phyloP scores from a whole-genome alignment of 2,888 invertebrate species.

The Drosophila meridionalis region DNA sequence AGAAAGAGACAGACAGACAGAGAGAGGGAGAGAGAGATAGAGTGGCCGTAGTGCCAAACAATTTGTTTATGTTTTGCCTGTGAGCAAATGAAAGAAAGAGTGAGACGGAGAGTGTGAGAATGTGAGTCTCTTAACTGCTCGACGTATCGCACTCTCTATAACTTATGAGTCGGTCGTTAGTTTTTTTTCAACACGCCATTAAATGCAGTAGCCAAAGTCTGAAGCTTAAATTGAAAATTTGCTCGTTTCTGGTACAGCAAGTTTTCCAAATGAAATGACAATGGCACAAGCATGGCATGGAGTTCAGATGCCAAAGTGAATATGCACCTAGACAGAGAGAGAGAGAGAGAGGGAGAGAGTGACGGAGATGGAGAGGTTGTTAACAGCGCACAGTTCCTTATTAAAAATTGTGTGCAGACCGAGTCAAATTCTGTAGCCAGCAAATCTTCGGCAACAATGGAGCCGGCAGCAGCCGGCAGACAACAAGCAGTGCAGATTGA shows the following conservation, averaged over 20 bases:
- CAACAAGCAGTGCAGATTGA: conserved; percentile 64
- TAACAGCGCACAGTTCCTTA: conserved; percentile 43
- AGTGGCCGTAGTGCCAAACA: conserved; percentile 60
- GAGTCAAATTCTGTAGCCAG: conserved; percentile 68
- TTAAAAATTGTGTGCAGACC: conserved; percentile 65
- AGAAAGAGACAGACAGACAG: background rate
- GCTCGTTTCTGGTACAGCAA: conserved; percentile 69
- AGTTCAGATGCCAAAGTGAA: conserved; percentile 35
- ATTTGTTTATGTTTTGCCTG: conserved; percentile 71
- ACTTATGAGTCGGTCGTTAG: conserved; percentile 60
- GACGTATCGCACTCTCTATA: conserved; percentile 34
- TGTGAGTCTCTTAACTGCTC: conserved; percentile 23
- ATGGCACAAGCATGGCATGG: conserved; percentile 44
- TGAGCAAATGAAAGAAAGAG: background rate
- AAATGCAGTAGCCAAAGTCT: conserved; percentile 63
- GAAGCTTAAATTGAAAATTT: conserved; percentile 71
- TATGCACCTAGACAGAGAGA: conserved; percentile 22
- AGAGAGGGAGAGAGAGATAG: background rate
- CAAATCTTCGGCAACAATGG: conserved; percentile 51
- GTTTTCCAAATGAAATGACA: conserved; percentile 78
- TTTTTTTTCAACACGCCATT: conserved; percentile 56
- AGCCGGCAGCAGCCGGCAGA: conserved; percentile 28
- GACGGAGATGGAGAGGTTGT: background rate
- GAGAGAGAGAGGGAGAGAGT: background rate
- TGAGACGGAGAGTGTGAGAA: background rate